A percentile compares a stretch with the other conserved stretches of the same genome.
Conservation (phyloP, 2,797 vertebrate genomes). For the Fringilla coelebs region DNA sequence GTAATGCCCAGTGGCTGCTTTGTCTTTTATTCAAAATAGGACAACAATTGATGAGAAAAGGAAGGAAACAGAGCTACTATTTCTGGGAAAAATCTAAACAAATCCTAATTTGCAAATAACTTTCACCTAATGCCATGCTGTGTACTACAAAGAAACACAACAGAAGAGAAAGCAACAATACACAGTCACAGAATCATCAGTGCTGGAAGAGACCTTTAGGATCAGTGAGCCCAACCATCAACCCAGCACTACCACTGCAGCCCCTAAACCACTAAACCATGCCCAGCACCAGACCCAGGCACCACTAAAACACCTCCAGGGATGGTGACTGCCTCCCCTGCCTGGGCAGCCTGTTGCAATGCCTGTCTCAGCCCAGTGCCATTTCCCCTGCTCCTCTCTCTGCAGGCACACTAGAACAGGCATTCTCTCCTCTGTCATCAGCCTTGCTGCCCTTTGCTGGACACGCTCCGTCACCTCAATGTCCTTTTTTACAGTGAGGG, state of each 20-base stretch:
- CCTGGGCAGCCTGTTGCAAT: background rate
- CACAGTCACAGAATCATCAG: background rate
- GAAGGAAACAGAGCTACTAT: background rate
- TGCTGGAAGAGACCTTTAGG: background rate
- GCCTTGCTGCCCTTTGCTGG: background rate
- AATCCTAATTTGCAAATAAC: background rate
- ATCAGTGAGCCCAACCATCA: background rate
- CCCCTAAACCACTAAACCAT: background rate
- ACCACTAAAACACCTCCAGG: background rate
- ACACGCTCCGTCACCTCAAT: fast-evolving
- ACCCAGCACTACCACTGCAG: background rate
- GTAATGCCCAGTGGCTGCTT: background rate
- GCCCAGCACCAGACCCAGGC: background rate
- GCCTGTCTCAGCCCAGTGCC: background rate
- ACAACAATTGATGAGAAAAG: background rate
- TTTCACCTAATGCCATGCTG: background rate
- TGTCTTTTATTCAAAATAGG: background rate
- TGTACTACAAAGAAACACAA: background rate
- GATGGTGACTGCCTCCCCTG: background rate
- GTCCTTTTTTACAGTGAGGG: background rate
- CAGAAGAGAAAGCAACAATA: background rate
- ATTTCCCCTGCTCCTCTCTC: background rate
- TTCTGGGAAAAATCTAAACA: background rate
- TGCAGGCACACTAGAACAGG: background rate
- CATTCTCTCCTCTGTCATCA: background rate